Conservation (phyloP, 2,113 vertebrate species). For the Pseudonaja textilis region DNA sequence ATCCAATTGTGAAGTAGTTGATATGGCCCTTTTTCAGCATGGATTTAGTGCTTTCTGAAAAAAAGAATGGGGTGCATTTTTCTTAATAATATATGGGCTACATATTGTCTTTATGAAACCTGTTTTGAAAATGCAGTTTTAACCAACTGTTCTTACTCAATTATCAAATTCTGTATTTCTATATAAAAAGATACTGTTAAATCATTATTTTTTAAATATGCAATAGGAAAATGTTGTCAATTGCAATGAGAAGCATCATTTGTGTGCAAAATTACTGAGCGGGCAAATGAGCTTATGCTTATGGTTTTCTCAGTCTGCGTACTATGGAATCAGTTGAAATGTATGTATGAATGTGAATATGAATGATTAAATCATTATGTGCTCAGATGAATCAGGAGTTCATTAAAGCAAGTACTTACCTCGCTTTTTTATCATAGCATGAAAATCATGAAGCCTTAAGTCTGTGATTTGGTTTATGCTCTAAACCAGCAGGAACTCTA, state of each 20-base stretch:
- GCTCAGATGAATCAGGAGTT: conserved; percentile 25
- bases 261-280: conserved; percentile 41
- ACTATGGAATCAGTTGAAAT: background rate
- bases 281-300: conserved; percentile 47
- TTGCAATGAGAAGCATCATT: conserved; percentile 22
- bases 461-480: background rate
- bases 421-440: background rate
- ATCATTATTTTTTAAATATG: background rate
- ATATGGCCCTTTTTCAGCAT: background rate
- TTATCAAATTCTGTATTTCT: background rate
- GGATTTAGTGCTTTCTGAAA: background rate
- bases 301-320: conserved; percentile 17
- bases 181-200: background rate
- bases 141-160: background rate
- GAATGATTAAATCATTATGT: conserved; percentile 36
- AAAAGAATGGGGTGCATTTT: background rate
- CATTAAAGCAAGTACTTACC: conserved; percentile 33
- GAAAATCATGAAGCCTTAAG: conserved; percentile 36
- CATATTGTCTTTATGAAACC: background rate
- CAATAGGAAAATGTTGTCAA: background rate
- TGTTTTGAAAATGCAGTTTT: background rate
- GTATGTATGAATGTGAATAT: conserved; percentile 17
- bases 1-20: background rate
- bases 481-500: background rate
- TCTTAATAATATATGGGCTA: background rate